Conservation (phyloP, 2,113 vertebrate genomes). For the Eleginops maclovinus region DNA sequence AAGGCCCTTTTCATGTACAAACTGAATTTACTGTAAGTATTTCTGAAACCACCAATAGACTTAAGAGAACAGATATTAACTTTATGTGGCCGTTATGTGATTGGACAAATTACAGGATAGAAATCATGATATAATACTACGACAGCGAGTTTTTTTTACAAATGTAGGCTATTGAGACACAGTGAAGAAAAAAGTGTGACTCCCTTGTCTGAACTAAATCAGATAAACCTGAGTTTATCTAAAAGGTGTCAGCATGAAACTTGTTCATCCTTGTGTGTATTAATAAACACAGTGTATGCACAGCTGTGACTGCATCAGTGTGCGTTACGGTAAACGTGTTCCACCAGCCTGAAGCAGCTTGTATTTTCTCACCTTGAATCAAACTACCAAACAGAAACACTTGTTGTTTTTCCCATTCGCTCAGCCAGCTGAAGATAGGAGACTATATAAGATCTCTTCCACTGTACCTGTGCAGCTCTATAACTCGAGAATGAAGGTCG, state of each 20-base stretch:
- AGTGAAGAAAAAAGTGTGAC: neutral
- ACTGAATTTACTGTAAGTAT: no score
- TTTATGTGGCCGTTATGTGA: neutral
- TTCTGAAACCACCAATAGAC: neutral
- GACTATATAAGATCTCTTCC: neutral
- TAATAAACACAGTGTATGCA: neutral
- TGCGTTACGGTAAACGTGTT: neutral
- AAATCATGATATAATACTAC: neutral
- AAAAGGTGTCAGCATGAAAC: neutral
- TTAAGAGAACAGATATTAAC: neutral
- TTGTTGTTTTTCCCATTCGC: slow-evolving; percentile 15
- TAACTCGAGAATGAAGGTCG: slow-evolving; percentile 20
- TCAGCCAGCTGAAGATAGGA: neutral
- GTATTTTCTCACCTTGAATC: slow-evolving; percentile 29
- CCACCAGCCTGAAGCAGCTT: slow-evolving; percentile 11
- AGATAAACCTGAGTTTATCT: neutral
- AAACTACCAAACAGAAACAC: slow-evolving; percentile 1
- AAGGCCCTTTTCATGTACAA: neutral
- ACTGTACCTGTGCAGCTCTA: neutral
- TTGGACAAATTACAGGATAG: neutral
- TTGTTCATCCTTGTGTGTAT: neutral
- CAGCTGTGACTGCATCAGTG: slow-evolving; percentile 4
- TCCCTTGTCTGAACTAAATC: no score
- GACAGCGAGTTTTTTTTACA: neutral
- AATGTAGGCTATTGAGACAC: neutral